These are phyloP conservation scores for Colletes collaris DNA, from an alignment of 2,888 invertebrate genomes.

Conservation along the genomic window DNA sequence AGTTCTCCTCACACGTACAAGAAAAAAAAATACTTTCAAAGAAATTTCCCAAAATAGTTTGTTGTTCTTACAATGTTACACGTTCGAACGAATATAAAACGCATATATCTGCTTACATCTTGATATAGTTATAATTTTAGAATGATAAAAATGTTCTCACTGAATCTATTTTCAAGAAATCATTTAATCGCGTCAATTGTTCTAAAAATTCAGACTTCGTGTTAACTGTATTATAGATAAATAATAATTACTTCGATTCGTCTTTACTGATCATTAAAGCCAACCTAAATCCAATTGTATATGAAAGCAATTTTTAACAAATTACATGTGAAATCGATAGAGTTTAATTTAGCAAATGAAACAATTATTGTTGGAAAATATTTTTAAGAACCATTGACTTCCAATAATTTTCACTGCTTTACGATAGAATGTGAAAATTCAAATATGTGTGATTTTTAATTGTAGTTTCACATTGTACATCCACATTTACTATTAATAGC, in stretches of 20 bases:
- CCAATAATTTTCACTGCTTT: constrained; percentile 26
- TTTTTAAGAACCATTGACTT: constrained; percentile 27
- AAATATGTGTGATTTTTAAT: constrained; percentile 42
- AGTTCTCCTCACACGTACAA: constrained; percentile 1
- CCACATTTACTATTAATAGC: constrained; percentile 49
- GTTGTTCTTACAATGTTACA: constrained; percentile 22
- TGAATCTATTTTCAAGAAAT: constrained; percentile 23
- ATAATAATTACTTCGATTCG: not conserved
- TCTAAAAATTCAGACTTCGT: not conserved
- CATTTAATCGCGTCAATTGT: constrained; percentile 16
- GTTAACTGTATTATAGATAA: constrained; percentile 10
- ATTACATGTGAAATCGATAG: not conserved
- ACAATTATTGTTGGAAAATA: not conserved
- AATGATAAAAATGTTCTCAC: constrained; percentile 9
- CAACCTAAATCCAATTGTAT: not conserved
- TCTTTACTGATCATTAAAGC: not conserved
- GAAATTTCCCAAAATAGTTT: constrained; percentile 3
- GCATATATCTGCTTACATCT: constrained; percentile 15
- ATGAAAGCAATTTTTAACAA: not conserved
- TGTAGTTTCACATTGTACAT: constrained; percentile 42
- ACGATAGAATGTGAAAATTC: constrained; percentile 24
- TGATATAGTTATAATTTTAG: constrained; percentile 24
- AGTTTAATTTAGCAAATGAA: not conserved
- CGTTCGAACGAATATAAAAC: constrained; percentile 11
- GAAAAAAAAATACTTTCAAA: constrained; percentile 5